Conservation (phyloP, 2,797 vertebrate species). For the Champsocephalus gunnari region DNA sequence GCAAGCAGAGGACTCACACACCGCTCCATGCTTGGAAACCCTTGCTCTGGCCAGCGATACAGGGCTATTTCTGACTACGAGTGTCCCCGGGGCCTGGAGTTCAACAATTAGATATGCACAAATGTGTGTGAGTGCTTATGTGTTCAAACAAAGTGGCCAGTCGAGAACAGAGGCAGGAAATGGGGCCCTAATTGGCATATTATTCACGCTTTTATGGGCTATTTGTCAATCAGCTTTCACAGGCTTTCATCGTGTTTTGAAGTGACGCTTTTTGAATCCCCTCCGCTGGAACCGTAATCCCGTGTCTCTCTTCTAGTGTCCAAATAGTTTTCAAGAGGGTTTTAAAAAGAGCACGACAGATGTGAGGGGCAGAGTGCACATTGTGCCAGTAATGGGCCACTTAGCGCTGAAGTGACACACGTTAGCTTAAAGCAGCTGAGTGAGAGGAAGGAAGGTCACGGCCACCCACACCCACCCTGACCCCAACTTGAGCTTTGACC, state of each 20-base stretch:
- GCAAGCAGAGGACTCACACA: slow-evolving; percentile 21
- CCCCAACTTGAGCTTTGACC: slow-evolving; percentile 73
- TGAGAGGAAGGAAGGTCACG: slow-evolving; percentile 72
- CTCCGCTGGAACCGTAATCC: slow-evolving; percentile 50
- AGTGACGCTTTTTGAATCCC: slow-evolving; percentile 45
- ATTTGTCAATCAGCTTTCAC: slow-evolving; percentile 72
- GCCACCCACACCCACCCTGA: slow-evolving; percentile 70
- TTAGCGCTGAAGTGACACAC: slow-evolving; percentile 75
- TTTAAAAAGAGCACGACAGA: slow-evolving; percentile 66
- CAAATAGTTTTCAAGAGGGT: slow-evolving; percentile 57
- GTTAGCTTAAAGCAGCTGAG: slow-evolving; percentile 64
- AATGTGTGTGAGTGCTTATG: slow-evolving; percentile 71
- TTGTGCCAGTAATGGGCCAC: slow-evolving; percentile 75
- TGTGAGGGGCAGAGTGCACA: slow-evolving; percentile 56
- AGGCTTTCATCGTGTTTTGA: slow-evolving; percentile 55
- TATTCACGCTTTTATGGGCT: slow-evolving; percentile 74
- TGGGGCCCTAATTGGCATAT: slow-evolving; percentile 69
- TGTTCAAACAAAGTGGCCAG: slow-evolving; percentile 68
- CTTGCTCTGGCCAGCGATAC: slow-evolving; percentile 43
- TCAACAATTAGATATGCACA: slow-evolving; percentile 75
- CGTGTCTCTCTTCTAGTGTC: slow-evolving; percentile 46
- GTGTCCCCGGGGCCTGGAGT: slow-evolving; percentile 65
- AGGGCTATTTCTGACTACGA: slow-evolving; percentile 63
- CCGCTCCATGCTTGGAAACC: slow-evolving; percentile 44
- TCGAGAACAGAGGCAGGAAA: slow-evolving; percentile 78